A percentile compares a stretch with the other conserved stretches of the same genome.
These are phyloP conservation scores for Okapia johnstoni DNA, from an alignment of 2,113 vertebrate species.

Conservation along the genomic window DNA sequence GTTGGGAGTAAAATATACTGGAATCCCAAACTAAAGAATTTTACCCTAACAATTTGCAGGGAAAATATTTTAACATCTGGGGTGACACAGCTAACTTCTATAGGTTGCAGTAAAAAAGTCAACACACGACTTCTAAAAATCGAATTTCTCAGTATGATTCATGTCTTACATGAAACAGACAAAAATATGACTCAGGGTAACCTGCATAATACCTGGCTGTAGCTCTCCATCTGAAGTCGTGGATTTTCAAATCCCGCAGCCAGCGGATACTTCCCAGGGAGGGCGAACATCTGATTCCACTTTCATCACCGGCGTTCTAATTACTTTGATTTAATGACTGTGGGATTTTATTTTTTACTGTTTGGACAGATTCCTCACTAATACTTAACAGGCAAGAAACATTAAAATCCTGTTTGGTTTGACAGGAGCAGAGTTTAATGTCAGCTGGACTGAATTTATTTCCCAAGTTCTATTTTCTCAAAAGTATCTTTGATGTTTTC, in stretches of 20 bases:
- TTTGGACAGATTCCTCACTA: constrained; percentile 37
- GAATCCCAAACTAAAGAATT: neutral
- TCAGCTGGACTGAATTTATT: constrained; percentile 59
- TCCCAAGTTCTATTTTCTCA: constrained; percentile 24
- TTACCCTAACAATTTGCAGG: neutral
- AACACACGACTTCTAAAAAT: neutral
- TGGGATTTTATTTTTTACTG: constrained; percentile 39
- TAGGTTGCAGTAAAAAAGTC: neutral
- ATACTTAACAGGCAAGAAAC: constrained; percentile 58
- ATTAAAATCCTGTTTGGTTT: constrained; percentile 40
- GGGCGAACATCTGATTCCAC: neutral
- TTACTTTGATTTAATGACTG: constrained; percentile 49
- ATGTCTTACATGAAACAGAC: neutral
- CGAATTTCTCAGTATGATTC: neutral
- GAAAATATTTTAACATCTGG: neutral
- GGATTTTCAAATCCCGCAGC: neutral
- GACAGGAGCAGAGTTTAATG: constrained; percentile 34
- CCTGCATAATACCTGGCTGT: neutral
- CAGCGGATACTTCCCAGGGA: neutral
- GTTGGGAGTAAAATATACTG: neutral
- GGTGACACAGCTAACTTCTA: neutral
- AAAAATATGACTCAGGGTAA: neutral
- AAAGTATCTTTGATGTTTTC: constrained; percentile 53
- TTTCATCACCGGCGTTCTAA: constrained; percentile 53
- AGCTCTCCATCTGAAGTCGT: neutral